Conservation (phyloP, 1,140 invertebrate species). For the Tetragnatha versicolor region DNA sequence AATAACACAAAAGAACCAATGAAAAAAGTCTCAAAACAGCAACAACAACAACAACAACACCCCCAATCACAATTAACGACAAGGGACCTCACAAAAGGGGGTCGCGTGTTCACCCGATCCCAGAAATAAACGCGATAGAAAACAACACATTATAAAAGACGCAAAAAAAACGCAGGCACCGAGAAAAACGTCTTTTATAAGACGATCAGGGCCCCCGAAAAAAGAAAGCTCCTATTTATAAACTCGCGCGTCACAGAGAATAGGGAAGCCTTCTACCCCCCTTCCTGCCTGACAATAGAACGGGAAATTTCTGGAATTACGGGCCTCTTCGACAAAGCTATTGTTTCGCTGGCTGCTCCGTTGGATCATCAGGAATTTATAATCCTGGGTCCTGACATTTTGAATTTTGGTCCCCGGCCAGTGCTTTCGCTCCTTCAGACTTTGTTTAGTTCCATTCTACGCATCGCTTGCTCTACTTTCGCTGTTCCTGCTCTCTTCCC, state of each 20-base stretch:
- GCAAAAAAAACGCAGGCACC: too few relatives aligned
- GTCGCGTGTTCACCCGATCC: too few relatives aligned
- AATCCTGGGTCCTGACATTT: slow-evolving; percentile 45
- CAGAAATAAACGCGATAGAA: too few relatives aligned
- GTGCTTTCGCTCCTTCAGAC: slow-evolving; percentile 5
- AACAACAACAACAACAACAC: too few relatives aligned
- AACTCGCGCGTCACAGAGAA: background rate
- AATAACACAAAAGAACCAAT: too few relatives aligned
- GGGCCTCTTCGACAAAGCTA: slow-evolving; percentile 3
- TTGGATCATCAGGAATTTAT: slow-evolving; percentile 36
- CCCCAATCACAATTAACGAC: too few relatives aligned
- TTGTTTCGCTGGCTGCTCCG: slow-evolving; percentile 7
- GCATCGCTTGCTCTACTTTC: slow-evolving; percentile 50
- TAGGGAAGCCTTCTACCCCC: background rate
- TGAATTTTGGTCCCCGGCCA: slow-evolving; percentile 47
- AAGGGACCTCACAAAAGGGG: too few relatives aligned
- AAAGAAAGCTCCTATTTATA: background rate
- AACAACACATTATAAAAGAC: background rate
- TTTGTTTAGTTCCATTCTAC: slow-evolving; percentile 47
- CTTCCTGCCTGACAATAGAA: slow-evolving; percentile 31
- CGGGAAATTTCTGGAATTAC: slow-evolving; percentile 42
- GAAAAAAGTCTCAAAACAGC: too few relatives aligned
- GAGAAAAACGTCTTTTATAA: slow-evolving; percentile 11
- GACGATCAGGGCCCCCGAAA: background rate
- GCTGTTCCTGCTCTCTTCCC: slow-evolving; percentile 5